These are phyloP conservation scores for Ascidia mentula DNA, from an alignment of 23 tunicate species.

Conservation along the genomic window DNA sequence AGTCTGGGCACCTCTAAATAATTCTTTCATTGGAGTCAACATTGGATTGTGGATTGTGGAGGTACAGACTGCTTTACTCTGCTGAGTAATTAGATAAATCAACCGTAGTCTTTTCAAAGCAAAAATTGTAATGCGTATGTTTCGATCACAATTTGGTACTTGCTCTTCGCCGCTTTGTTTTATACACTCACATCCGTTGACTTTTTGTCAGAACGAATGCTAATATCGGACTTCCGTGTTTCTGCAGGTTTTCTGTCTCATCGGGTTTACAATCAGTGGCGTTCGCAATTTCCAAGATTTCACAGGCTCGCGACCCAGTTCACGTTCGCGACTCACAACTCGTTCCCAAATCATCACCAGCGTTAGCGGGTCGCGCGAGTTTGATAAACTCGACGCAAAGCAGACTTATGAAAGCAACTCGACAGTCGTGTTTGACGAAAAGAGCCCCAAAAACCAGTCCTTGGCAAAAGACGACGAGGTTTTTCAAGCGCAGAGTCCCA, in stretches of 20 bases:
- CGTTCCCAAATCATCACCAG: not conserved
- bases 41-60: constrained; percentile 55
- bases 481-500: not conserved
- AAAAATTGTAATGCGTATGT: too few species aligned
- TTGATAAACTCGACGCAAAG: not conserved
- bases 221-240: too few species aligned
- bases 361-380: not conserved
- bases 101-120: not conserved
- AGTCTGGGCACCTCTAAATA: constrained; percentile 55
- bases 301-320: not conserved
- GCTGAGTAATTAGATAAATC: too few species aligned
- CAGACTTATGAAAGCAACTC: not conserved
- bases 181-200: not conserved
- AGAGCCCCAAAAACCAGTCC: not conserved
- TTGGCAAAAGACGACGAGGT: not conserved
- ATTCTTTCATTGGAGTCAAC: constrained; percentile 31
- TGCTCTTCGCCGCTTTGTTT: not conserved
- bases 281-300: not conserved
- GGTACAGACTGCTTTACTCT: constrained; percentile 14
- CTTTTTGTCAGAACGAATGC: not conserved
- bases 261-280: not conserved
- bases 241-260: not conserved
- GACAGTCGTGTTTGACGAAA: not conserved
- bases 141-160: not conserved
- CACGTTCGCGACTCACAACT: not conserved